phyloP scores from a whole-genome alignment of 2,113 vertebrate species.

The Hypomesus transpacificus region DNA sequence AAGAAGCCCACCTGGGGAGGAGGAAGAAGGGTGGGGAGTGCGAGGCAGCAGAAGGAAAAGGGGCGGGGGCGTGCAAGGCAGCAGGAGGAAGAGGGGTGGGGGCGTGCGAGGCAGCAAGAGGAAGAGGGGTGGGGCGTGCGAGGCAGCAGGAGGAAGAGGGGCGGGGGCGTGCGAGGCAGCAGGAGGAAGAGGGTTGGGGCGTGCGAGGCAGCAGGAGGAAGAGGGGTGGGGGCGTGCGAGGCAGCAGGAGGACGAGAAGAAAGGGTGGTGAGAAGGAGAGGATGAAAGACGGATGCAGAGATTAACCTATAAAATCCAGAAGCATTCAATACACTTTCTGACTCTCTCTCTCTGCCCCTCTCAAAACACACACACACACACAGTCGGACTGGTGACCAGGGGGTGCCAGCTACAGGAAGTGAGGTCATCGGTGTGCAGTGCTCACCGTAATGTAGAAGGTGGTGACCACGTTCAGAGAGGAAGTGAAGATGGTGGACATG shows the following conservation, averaged over 20 bases:
- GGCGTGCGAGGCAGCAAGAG: neutral
- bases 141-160: neutral
- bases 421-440: slow-evolving; percentile 13
- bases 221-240: neutral
- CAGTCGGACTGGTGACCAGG: neutral
- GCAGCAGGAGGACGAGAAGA: too few relatives aligned
- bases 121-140: neutral
- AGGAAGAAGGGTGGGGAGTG: neutral
- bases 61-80: neutral
- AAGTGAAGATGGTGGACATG: slow-evolving; percentile 97
- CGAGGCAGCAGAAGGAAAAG: neutral
- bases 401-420: neutral
- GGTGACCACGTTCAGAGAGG: slow-evolving; percentile 92
- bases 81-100: neutral
- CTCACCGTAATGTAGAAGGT: slow-evolving; percentile 95
- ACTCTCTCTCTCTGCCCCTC: neutral
- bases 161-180: too few relatives aligned
- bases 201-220: neutral
- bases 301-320: neutral
- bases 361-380: neutral
- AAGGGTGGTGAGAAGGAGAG: neutral
- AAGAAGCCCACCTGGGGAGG: slow-evolving; percentile 89
- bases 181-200: too few relatives aligned
- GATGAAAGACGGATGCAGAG: neutral
- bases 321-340: neutral